phyloP scores from a whole-genome alignment of 2,113 vertebrate genomes.

The Chelonoidis abingdonii region DNA sequence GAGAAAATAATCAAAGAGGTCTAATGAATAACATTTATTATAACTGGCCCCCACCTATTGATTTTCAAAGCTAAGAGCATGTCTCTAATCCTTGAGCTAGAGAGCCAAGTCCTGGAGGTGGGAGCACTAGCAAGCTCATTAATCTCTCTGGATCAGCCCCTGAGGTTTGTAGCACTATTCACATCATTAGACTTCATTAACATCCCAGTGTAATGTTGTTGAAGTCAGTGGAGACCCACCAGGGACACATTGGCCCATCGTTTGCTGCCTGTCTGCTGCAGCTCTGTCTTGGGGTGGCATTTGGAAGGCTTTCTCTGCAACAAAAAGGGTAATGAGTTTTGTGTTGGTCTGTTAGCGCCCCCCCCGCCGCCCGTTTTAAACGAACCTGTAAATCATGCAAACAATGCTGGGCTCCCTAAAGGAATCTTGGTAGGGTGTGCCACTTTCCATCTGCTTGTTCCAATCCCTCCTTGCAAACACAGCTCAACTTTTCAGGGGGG shows the following conservation, averaged over 20 bases:
- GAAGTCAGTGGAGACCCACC: background rate
- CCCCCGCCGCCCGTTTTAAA: background rate
- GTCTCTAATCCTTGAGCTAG: background rate
- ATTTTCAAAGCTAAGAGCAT: background rate
- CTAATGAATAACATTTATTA: background rate
- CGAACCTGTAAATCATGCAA: background rate
- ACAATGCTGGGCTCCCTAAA: background rate
- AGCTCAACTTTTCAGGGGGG: background rate
- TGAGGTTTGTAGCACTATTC: background rate
- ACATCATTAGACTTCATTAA: background rate
- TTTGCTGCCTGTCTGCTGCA: background rate
- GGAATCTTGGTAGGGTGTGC: accelerated
- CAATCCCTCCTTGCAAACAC: accelerated
- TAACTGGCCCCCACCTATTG: background rate
- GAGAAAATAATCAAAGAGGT: background rate
- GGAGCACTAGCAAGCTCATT: no score
- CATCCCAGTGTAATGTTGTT: background rate
- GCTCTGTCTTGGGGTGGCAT: background rate
- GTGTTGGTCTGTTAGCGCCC: background rate
- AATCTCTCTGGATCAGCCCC: background rate
- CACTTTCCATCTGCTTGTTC: background rate
- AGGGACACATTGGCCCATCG: background rate
- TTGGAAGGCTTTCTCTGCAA: background rate
- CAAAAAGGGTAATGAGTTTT: background rate
- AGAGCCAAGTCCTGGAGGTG: background rate